These are phyloP conservation scores for Protobothrops mucrosquamatus DNA, from an alignment of 2,113 vertebrate genomes.

Conservation along the genomic window DNA sequence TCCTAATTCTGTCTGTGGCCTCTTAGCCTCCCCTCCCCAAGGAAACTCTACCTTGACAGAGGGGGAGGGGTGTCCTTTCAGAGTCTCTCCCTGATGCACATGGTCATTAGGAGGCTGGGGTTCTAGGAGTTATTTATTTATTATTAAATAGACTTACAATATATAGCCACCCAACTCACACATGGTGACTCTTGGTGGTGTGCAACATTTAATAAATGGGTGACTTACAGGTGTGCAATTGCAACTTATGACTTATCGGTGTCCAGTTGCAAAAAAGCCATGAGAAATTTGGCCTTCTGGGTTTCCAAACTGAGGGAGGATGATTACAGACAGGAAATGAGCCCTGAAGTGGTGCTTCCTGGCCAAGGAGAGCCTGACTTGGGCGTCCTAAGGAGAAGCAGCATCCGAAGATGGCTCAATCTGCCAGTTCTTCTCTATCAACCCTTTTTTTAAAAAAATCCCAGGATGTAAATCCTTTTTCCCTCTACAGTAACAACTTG, in stretches of 20 bases:
- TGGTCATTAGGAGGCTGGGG: neutral
- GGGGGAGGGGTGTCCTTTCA: neutral
- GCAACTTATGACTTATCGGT: neutral
- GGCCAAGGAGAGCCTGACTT: neutral
- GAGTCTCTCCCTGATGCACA: neutral
- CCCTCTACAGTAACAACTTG: neutral
- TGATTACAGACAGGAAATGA: neutral
- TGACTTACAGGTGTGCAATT: neutral
- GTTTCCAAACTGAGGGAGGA: neutral
- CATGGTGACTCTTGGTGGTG: neutral
- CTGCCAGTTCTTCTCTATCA: neutral
- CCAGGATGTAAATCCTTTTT: neutral
- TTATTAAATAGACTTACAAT: neutral
- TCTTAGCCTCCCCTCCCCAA: neutral
- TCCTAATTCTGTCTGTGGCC: neutral
- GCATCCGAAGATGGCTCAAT: neutral
- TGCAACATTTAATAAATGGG: neutral
- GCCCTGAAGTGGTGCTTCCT: neutral
- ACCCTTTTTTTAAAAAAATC: too few relatives aligned
- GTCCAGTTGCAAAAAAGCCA: neutral
- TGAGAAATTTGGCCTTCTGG: neutral
- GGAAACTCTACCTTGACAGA: neutral
- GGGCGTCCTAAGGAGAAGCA: neutral
- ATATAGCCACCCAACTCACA: neutral
- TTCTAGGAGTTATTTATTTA: neutral